A percentile compares a stretch with the other conserved stretches of the same genome.
Conservation (phyloP, 2,113 vertebrate genomes). For the Myxocyprinus asiaticus region DNA sequence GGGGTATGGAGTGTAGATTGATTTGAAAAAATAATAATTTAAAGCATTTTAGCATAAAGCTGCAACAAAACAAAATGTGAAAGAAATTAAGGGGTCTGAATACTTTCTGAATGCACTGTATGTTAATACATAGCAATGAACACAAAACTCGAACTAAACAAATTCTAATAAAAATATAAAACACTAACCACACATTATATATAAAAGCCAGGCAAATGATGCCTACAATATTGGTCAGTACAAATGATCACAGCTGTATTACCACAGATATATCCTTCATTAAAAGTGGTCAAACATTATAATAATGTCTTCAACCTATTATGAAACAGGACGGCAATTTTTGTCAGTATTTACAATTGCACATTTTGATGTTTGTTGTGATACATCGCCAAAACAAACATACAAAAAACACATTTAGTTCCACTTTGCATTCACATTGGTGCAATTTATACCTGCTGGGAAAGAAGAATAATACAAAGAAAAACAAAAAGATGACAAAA, state of each 20-base stretch:
- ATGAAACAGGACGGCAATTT: neutral
- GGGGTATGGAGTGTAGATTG: too few relatives aligned
- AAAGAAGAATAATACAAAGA: too few relatives aligned
- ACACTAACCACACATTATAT: neutral
- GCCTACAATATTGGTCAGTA: slow-evolving; percentile 81
- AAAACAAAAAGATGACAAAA: too few relatives aligned
- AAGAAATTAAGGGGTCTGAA: too few relatives aligned
- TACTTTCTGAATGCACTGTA: neutral
- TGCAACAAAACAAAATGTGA: too few relatives aligned
- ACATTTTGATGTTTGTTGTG: slow-evolving; percentile 70
- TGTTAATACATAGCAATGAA: slow-evolving; percentile 63
- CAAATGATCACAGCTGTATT: slow-evolving; percentile 70
- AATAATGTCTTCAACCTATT: neutral
- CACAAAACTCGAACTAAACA: neutral
- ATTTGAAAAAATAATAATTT: too few relatives aligned
- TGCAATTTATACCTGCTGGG: too few relatives aligned
- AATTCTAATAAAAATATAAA: neutral
- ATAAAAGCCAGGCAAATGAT: slow-evolving; percentile 86
- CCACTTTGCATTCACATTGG: neutral
- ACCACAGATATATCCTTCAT: neutral
- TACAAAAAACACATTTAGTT: neutral
- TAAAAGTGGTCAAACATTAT: neutral
- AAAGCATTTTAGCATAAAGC: too few relatives aligned
- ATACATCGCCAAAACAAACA: slow-evolving; percentile 70
- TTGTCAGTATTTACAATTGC: slow-evolving; percentile 6